Conservation (phyloP, 2,797 vertebrate species). For the Xiphorhynchus erythropygius region DNA sequence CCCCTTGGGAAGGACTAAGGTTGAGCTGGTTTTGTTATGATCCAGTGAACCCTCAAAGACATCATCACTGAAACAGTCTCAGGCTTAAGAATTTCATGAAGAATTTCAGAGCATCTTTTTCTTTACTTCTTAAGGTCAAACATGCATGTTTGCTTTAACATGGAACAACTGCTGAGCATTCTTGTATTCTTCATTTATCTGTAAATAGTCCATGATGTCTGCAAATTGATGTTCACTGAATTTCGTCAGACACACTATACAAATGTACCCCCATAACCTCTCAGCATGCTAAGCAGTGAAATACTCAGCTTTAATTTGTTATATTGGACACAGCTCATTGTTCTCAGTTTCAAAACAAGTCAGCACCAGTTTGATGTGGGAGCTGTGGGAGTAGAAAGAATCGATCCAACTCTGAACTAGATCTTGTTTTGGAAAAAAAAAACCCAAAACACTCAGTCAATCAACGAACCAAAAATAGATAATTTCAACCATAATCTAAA, state of each 20-base stretch:
- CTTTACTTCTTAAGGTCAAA: not conserved
- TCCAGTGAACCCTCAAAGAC: not conserved
- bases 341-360: slow-evolving; percentile 45
- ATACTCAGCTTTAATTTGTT: slow-evolving; percentile 30
- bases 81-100: not conserved
- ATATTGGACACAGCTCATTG: not conserved
- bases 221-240: not conserved
- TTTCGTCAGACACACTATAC: not conserved
- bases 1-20: not conserved
- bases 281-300: slow-evolving; percentile 2
- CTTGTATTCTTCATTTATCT: not conserved
- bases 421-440: not conserved
- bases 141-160: not conserved
- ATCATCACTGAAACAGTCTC: not conserved
- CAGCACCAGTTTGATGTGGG: not conserved
- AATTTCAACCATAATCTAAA: not conserved
- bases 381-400: slow-evolving; percentile 17
- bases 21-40: not conserved
- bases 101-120: not conserved
- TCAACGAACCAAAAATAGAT: not conserved
- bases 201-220: not conserved
- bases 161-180: not conserved
- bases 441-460: not conserved
- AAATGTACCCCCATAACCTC: not conserved
- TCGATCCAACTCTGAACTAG: slow-evolving; percentile 18